Conservation (phyloP, 2,888 invertebrate species). For the Heliothis peltigera region DNA sequence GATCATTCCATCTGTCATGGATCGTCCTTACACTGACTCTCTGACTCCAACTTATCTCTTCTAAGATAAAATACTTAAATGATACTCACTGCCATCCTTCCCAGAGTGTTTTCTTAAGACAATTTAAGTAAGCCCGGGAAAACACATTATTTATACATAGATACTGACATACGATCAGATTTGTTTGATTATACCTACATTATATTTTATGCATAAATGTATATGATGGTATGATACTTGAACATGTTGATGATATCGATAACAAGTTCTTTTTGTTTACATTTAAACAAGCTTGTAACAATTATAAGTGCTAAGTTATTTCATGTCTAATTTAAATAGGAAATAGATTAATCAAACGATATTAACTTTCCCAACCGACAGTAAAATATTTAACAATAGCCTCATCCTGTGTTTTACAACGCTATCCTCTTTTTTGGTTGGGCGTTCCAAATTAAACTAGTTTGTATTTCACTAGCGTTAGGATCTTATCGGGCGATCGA, state of each 20-base stretch:
- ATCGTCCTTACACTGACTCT: too few relatives aligned
- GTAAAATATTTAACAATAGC: conserved; percentile 86
- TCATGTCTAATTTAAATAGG: conserved; percentile 84
- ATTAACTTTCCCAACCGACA: conserved; percentile 80
- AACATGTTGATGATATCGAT: conserved; percentile 46
- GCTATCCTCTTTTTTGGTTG: conserved; percentile 80
- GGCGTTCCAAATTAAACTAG: conserved; percentile 82
- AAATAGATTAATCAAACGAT: conserved; percentile 87
- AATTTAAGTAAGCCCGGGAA: too few relatives aligned
- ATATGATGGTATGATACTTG: not conserved
- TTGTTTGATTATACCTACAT: not conserved
- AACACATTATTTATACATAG: too few relatives aligned
- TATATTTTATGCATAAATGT: not conserved
- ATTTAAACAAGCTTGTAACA: conserved; percentile 78
- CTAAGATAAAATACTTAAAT: too few relatives aligned
- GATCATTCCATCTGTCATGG: too few relatives aligned
- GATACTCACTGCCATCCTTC: too few relatives aligned
- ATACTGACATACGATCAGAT: too few relatives aligned
- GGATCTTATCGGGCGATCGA: conserved; percentile 84
- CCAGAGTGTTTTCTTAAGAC: too few relatives aligned
- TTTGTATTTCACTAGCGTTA: conserved; percentile 82
- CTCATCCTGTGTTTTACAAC: conserved; percentile 83
- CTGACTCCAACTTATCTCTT: too few relatives aligned
- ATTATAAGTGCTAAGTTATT: conserved; percentile 80
- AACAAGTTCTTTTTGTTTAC: conserved; percentile 74